Evolutionary conservation across 2,888 invertebrate species (phyloP), one percentile per base, ranked within the genome.

Genomic region (Pheosia gnoma): DNA sequence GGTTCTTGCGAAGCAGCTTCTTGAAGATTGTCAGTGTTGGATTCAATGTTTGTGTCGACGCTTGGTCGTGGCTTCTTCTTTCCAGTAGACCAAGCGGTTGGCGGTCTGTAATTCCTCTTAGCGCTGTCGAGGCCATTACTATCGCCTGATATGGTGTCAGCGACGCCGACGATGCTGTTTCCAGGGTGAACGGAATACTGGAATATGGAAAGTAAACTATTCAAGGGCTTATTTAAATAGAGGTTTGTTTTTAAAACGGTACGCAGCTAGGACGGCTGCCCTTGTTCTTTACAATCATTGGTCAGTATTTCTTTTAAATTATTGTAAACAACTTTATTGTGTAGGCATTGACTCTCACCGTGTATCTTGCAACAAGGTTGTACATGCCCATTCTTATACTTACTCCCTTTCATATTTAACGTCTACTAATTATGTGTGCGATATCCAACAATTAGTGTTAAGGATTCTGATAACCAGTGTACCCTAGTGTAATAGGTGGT

Each of bases 11-110:
- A 85, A 0, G 86, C 86, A 0, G 87, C 86, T 57, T 82, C 84
- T 3, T 84, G 68, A 3, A 81, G 62, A 11, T 59, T 69, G 57
- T 85, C 82, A 45, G 25, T 25, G 25, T 80, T 73, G 13, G 68
- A 56, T n/a, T 55, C 69, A 36, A 67, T 59, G 11, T 66, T 59
- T 25, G 51, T 55, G 38, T 58, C 59, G n/a, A 64, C 61, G 52
- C 60, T 72, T 3, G 76, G 69, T 53, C 60, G 59, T 57, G 65
- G 58, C 25, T 59, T 59, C 11, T 59, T 52, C 8, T 60, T 80
- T 59, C 93, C 89, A 0, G 94, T 94, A 0, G 95, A 94, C 95
- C 95, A 95, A 61, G 93, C 93, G 7, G 91, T 89, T 0, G 95
- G 95, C 0, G 94, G 90, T 39, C 93, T 86, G 75, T 94, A 95